Base-by-base conservation (phyloP, 2,888 invertebrate genomes). In the Scaptomyza reducta region DNA sequence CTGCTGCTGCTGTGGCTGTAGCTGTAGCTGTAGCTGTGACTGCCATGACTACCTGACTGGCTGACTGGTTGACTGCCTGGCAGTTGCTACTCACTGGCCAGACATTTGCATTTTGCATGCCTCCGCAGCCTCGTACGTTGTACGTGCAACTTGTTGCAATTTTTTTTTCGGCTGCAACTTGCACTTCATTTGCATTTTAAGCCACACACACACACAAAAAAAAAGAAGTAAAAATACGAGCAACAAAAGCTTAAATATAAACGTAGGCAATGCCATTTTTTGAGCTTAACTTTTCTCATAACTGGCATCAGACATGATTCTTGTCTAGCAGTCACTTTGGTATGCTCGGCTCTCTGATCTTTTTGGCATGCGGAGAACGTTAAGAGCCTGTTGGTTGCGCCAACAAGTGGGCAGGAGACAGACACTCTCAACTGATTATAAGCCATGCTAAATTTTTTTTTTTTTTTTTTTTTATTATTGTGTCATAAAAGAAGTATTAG, bases 141-240 rank as follows among this genome's bases (percentile, higher is more conserved):
- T 84, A 84, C 84, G 86, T 84, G 81, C 84, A 84, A 86, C 84
- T 84, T 84, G 84, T 86, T 79, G 84, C 74, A 18, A 66, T 11
- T 53, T 56, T 58, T 54, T 38, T 29, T 49, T 42, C 40, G 71
- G 60, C 58, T 72, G 63, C 76, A 72, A 70, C 63, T 74, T 74
- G 81, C 79, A 80, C 69, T 82, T 84, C 84, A 84, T 85, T 87
- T 87, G 82, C 85, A 85, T 87, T 85, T 87, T 69, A 53, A 77
- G 57, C 56, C 58, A 54, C 44, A 62, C 46, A 69, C n/a, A n/a
- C n/a, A n/a, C n/a, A n/a, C n/a, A n/a, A n/a, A n/a, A n/a, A 74
- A 74, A 70, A 45, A 46, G 29, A n/a, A 3, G 10, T 31, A 18
- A 18, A 47, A 47, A 47, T 18, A 33, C 11, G 31, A 47, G 18